A percentile compares a stretch with the other conserved stretches of the same genome.
phyloP scores from a whole-genome alignment of 2,113 vertebrate genomes.

The Petaurus breviceps region DNA sequence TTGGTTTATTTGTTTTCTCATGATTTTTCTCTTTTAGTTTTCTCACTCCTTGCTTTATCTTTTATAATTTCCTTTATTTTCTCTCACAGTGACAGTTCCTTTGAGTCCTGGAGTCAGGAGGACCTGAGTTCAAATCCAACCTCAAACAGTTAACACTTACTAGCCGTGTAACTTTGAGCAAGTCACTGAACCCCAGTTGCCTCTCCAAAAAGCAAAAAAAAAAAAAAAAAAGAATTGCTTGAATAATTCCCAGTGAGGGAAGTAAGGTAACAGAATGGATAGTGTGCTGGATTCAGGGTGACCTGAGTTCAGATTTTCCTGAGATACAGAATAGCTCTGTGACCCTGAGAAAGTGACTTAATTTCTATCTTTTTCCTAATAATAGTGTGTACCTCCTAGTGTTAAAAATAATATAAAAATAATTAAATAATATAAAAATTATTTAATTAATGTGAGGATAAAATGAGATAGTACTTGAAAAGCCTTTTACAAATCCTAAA shows the following conservation, averaged over 20 bases:
- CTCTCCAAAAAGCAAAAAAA: too few species aligned
- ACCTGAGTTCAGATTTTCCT: neutral
- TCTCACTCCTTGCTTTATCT: slow-evolving; percentile 9
- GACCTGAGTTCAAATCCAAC: too few species aligned
- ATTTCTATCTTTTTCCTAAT: neutral
- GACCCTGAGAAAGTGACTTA: neutral
- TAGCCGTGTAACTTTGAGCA: too few species aligned
- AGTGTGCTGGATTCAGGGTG: neutral
- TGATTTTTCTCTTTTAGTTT: slow-evolving; percentile 15
- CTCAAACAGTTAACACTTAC: too few species aligned
- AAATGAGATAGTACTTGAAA: neutral
- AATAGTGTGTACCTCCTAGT: neutral
- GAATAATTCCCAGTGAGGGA: neutral
- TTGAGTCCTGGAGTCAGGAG: neutral
- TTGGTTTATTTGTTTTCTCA: slow-evolving; percentile 44
- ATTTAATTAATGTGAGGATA: too few species aligned
- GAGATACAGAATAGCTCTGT: neutral
- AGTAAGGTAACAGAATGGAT: neutral
- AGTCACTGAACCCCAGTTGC: too few species aligned
- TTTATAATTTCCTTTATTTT: slow-evolving; percentile 51
- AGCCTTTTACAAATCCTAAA: neutral
- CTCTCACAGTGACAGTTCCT: slow-evolving; percentile 47
- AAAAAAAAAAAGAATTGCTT: neutral
- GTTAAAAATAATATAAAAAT: too few species aligned
- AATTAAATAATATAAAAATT: too few species aligned